Percentiles rank a stretch among this genome's conserved stretches.
phyloP scores from a whole-genome alignment of 2,888 invertebrate genomes.

The Catonia carolina region DNA sequence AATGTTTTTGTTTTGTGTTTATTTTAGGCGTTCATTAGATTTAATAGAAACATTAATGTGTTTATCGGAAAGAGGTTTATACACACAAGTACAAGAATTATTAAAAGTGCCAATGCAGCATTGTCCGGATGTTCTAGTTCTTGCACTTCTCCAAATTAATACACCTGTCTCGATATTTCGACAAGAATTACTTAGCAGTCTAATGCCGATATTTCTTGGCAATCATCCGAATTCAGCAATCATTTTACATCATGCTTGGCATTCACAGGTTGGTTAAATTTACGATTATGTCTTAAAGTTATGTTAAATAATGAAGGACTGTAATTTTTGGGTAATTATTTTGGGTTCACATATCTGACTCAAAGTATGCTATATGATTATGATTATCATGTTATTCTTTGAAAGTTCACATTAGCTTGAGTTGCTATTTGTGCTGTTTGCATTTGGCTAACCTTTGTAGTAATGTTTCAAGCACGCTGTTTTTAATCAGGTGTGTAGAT shows the following conservation, averaged over 20 bases:
- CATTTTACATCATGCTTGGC: conserved; percentile 96
- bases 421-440: no score
- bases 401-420: no score
- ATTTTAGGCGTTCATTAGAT: conserved; percentile 68
- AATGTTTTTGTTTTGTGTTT: no score
- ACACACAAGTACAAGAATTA: conserved; percentile 74
- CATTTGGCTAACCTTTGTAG: no score
- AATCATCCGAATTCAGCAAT: conserved; percentile 95
- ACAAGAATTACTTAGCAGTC: conserved; percentile 77
- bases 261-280: conserved; percentile 50
- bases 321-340: no score
- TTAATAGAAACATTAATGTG: conserved; percentile 81
- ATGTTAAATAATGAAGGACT: background rate
- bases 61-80: conserved; percentile 81
- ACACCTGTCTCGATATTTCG: conserved; percentile 69
- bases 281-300: background rate
- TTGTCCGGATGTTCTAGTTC: conserved; percentile 88
- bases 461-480: no score
- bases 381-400: no score
- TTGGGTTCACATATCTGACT: no score
- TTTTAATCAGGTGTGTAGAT: no score
- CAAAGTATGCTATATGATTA: no score
- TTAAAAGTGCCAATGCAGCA: conserved; percentile 88
- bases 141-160: conserved; percentile 82
- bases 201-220: conserved; percentile 89